phyloP scores from a whole-genome alignment of 2,888 invertebrate species.

The Ceramica pisi region DNA sequence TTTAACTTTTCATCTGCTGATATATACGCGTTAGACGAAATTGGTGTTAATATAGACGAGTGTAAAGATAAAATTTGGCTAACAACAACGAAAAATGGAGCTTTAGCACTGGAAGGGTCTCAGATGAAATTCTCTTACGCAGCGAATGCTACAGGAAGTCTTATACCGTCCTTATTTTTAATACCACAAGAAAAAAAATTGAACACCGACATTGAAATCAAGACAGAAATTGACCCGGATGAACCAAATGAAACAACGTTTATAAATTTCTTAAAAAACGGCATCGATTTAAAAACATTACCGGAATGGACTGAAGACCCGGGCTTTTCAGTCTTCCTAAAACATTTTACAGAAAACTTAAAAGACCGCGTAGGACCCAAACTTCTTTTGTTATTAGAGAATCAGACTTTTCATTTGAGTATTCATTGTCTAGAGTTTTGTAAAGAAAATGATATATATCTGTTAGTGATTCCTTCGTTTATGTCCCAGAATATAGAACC shows the following conservation, averaged over 20 bases:
- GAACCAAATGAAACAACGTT: background rate
- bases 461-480: constrained; percentile 22
- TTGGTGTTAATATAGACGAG: constrained; percentile 19
- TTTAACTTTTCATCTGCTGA: background rate
- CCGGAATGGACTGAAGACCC: constrained; percentile 23
- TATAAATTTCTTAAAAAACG: constrained; percentile 10
- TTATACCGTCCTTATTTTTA: constrained; percentile 8
- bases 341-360: constrained; percentile 18
- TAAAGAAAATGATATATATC: constrained; percentile 16
- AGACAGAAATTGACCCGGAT: background rate
- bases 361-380: constrained; percentile 10
- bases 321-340: background rate
- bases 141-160: constrained; percentile 2
- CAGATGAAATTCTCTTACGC: constrained; percentile 5
- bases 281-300: constrained; percentile 21
- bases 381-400: background rate
- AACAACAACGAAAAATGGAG: constrained; percentile 7
- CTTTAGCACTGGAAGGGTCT: constrained; percentile 1
- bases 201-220: background rate
- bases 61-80: constrained; percentile 16
- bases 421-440: constrained; percentile 22
- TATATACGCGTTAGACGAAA: constrained; percentile 10
- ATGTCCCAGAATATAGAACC: constrained; percentile 19
- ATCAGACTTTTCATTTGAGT: constrained; percentile 22
- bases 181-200: background rate